Percentiles rank a stretch among this genome's conserved stretches.
phyloP scores from a whole-genome alignment of 2,113 vertebrate genomes.

The Paratilapia polleni region DNA sequence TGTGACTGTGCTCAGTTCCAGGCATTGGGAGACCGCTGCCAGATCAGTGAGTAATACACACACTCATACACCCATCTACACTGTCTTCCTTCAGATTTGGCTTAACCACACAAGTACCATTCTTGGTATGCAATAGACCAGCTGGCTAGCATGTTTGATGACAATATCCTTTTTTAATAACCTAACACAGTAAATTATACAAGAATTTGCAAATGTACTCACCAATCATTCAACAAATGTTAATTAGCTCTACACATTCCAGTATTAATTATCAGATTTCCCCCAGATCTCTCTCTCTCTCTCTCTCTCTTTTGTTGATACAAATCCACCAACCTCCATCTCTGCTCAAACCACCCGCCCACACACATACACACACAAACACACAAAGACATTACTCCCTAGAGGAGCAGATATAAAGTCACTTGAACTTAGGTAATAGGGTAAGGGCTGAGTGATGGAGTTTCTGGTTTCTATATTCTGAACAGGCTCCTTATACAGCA shows the following conservation, averaged over 20 bases:
- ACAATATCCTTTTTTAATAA: conserved; percentile 20
- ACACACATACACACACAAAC: not conserved
- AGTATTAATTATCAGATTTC: conserved; percentile 57
- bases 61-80: conserved; percentile 4
- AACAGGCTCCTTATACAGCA: conserved; percentile 34
- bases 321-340: not conserved
- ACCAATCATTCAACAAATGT: conserved; percentile 62
- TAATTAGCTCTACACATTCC: conserved; percentile 58
- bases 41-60: conserved; percentile 89
- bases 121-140: conserved; percentile 11
- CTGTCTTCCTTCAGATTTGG: not conserved
- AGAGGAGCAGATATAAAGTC: conserved; percentile 22
- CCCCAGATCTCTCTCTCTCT: conserved; percentile 11
- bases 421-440: conserved; percentile 39
- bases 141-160: conserved; percentile 11
- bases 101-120: not conserved
- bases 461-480: conserved; percentile 63
- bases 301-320: conserved; percentile 15
- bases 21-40: conserved; percentile 93
- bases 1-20: conserved; percentile 98
- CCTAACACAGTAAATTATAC: conserved; percentile 13
- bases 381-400: not conserved
- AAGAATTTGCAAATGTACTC: conserved; percentile 20
- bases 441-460: conserved; percentile 52
- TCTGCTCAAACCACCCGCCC: not conserved